Percentiles rank a stretch among this genome's conserved stretches.
phyloP scores from a whole-genome alignment of 2,888 invertebrate genomes.

The Dryadula phaetusa region DNA sequence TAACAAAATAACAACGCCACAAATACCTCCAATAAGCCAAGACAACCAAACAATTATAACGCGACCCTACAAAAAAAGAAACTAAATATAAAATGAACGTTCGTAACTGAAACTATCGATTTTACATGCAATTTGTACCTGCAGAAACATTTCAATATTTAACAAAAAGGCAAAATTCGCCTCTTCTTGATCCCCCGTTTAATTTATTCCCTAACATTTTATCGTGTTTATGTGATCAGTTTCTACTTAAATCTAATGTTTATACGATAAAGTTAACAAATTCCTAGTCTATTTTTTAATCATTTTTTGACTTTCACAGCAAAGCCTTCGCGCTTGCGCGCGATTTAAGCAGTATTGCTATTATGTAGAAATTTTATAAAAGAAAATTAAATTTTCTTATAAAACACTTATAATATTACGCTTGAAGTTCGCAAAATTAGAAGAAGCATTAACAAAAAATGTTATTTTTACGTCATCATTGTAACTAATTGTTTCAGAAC shows the following conservation, averaged over 20 bases:
- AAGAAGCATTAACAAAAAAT: too few species aligned
- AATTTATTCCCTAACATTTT: constrained; percentile 69
- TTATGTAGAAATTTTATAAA: not conserved
- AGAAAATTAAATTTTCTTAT: too few species aligned
- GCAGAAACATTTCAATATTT: constrained; percentile 80
- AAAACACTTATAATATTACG: not conserved
- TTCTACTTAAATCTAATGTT: constrained; percentile 60
- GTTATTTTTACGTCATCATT: too few species aligned
- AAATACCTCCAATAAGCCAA: constrained; percentile 85
- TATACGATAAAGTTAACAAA: constrained; percentile 51
- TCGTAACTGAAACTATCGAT: constrained; percentile 52
- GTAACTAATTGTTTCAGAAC: not conserved
- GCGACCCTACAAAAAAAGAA: constrained; percentile 70
- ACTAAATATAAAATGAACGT: constrained; percentile 37
- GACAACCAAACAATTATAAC: constrained; percentile 83
- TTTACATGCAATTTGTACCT: constrained; percentile 62
- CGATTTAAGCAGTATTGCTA: constrained; percentile 17
- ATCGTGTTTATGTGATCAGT: constrained; percentile 53
- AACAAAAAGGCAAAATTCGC: constrained; percentile 68
- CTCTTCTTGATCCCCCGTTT: constrained; percentile 63
- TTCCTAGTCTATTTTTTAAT: constrained; percentile 51
- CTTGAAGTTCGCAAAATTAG: too few species aligned
- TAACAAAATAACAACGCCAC: constrained; percentile 86
- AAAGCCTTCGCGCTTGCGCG: constrained; percentile 56
- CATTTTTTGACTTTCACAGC: constrained; percentile 51